These are phyloP conservation scores for Pogonomyrmex californicus DNA, from an alignment of 1,140 invertebrate species.

Conservation along the genomic window DNA sequence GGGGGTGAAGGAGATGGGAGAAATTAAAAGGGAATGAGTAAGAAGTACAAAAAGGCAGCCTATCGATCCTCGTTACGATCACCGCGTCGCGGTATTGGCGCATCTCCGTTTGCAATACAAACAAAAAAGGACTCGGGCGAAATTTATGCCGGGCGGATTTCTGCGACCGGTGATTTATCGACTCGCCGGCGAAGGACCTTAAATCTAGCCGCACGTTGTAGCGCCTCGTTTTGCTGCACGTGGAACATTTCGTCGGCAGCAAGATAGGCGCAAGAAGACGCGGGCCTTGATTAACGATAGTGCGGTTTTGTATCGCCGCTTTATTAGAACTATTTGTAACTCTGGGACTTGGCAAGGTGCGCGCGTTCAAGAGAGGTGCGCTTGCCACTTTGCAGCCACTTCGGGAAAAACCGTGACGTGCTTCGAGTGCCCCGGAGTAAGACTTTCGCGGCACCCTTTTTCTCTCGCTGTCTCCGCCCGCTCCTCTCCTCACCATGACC, in stretches of 20 bases:
- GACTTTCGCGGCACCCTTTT: neutral
- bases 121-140: conserved; percentile 8
- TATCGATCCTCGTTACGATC: neutral
- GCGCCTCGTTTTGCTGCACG: neutral
- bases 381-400: conserved; percentile 9
- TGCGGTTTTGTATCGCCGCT: conserved; percentile 42
- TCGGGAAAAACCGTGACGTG: conserved; percentile 9
- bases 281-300: conserved; percentile 66
- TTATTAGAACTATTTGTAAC: conserved; percentile 70
- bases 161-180: conserved; percentile 55
- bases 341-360: neutral
- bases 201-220: conserved; percentile 36
- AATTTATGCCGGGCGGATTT: conserved; percentile 59
- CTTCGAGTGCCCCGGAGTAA: neutral
- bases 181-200: conserved; percentile 25
- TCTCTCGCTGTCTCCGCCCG: neutral
- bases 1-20: neutral
- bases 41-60: neutral
- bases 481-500: conserved; percentile 10
- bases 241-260: conserved; percentile 36
- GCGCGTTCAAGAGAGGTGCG: neutral
- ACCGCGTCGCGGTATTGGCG: conserved; percentile 8
- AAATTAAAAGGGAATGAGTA: conserved; percentile 7
- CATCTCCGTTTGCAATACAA: conserved; percentile 2
- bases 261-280: conserved; percentile 10